Base-by-base conservation (phyloP, 2,888 invertebrate species). In the Andrena minutula region DNA sequence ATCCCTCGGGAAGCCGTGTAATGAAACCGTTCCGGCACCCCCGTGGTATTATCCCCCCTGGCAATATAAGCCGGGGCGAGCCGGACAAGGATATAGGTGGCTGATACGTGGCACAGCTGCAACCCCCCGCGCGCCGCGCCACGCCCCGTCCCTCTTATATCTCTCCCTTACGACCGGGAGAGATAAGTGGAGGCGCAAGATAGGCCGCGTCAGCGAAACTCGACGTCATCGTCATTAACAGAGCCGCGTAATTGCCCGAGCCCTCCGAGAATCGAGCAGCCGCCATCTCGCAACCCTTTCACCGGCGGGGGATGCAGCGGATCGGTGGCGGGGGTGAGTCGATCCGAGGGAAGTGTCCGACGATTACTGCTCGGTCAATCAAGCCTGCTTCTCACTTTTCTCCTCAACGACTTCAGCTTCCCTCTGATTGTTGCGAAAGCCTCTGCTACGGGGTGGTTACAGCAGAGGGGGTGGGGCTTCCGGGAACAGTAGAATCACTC, bases 21-120 rank as follows among this genome's bases (percentile, higher is more conserved):
- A 94, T 93, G 93, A 93, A 93, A 93, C 90, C 92, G 92, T 93
- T 93, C 92, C 91, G 89, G 90, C 91, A 90, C 91, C 92, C 92
- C 92, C 91, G 88, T 87, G 87, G 89, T 90, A 91, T 90, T 88
- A 91, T 89, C 90, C 89, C 82, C 88, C 85, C 85, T 74, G 86
- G 86, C 88, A 85, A 86, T 88, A 88, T 84, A 89, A 84, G 78
- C 83, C 60, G 28, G 64, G 75, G 73, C 68, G 77, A 78, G 79
- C 83, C 76, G 79, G 78, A 64, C 86, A 84, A 83, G 87, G 79
- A 86, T 88, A 88, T 88, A 88, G 85, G 83, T 88, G 83, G 80
- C 74, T 79, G 85, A 86, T 87, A 88, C 82, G 74, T 76, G 79
- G 69, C 84, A 69, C 88, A 88, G 88, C 88, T 85, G 88, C 86